Percentiles rank a stretch among this genome's conserved stretches.
Conservation (phyloP, 92 coral and sea anemone species). For the Epizoanthus stellaris region DNA sequence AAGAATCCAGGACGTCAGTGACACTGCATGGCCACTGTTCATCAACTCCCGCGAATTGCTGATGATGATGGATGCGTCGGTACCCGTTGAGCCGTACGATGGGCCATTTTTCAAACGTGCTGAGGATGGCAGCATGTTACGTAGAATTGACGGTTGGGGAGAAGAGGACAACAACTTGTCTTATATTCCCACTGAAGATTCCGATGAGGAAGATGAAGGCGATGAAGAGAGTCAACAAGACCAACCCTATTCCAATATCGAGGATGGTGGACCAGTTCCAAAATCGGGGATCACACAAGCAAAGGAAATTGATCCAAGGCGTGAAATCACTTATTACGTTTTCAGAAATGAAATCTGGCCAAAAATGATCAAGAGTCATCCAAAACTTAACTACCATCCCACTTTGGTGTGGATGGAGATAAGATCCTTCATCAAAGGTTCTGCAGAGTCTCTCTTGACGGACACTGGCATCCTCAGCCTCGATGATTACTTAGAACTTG, state of each 20-base stretch:
- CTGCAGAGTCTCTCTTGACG: conserved; percentile 82
- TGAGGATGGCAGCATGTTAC: conserved; percentile 77
- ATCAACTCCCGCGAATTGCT: conserved; percentile 87
- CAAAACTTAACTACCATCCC: conserved; percentile 82
- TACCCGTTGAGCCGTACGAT: conserved; percentile 67
- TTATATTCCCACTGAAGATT: conserved; percentile 70
- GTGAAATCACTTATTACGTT: conserved; percentile 91
- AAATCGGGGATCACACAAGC: background rate
- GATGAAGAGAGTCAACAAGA: conserved; percentile 64
- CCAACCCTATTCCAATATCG: conserved; percentile 30
- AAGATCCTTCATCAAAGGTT: conserved; percentile 95
- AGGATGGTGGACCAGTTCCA: conserved; percentile 24
- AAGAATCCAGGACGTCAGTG: conserved; percentile 74
- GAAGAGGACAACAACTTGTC: conserved; percentile 84
- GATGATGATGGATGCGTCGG: conserved; percentile 91
- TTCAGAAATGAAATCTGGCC: conserved; percentile 90
- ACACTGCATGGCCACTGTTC: conserved; percentile 92
- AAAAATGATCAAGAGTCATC: conserved; percentile 72
- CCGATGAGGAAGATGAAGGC: conserved; percentile 73
- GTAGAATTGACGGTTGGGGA: conserved; percentile 93
- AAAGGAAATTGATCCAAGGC: conserved; percentile 70
- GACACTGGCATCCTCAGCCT: conserved; percentile 70
- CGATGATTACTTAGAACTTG: conserved; percentile 83
- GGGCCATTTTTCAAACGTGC: conserved; percentile 77
- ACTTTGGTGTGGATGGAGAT: conserved; percentile 98